These are phyloP conservation scores for Glyptemys insculpta DNA, from an alignment of 2,797 vertebrate species.

Conservation along the genomic window DNA sequence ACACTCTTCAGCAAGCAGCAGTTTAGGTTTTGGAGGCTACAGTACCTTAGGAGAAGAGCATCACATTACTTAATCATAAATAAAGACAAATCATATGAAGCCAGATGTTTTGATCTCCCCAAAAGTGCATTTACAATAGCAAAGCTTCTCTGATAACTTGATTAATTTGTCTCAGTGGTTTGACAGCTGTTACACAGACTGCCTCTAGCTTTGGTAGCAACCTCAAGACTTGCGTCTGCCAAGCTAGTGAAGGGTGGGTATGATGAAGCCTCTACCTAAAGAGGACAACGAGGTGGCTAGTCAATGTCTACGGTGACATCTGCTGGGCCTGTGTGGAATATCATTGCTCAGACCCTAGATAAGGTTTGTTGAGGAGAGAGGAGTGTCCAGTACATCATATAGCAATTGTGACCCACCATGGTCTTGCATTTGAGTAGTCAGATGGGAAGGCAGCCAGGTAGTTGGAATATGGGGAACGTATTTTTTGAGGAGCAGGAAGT, in stretches of 20 bases:
- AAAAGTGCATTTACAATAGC: background rate
- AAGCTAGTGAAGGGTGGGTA: background rate
- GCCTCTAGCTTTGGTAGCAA: background rate
- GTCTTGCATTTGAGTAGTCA: background rate
- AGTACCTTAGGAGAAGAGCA: background rate
- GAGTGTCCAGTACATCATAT: background rate
- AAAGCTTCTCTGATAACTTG: background rate
- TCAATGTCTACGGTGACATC: background rate
- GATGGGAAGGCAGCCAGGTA: background rate
- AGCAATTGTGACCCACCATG: background rate
- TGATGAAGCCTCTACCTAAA: background rate
- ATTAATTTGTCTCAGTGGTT: background rate
- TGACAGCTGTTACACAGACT: background rate
- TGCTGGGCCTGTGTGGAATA: background rate
- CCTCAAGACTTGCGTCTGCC: background rate
- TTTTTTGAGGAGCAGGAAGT: background rate
- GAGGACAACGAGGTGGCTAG: background rate
- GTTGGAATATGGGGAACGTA: background rate
- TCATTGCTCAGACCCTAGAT: background rate
- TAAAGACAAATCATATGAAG: background rate
- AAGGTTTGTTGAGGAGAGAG: background rate
- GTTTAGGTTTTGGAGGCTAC: background rate
- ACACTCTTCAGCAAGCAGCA: background rate
- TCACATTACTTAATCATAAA: background rate
- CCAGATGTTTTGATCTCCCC: background rate